Evolutionary conservation across 2,797 vertebrate species (phyloP), one percentile per base, ranked within the genome.

Genomic region (Toxotes lorentzi): DNA sequence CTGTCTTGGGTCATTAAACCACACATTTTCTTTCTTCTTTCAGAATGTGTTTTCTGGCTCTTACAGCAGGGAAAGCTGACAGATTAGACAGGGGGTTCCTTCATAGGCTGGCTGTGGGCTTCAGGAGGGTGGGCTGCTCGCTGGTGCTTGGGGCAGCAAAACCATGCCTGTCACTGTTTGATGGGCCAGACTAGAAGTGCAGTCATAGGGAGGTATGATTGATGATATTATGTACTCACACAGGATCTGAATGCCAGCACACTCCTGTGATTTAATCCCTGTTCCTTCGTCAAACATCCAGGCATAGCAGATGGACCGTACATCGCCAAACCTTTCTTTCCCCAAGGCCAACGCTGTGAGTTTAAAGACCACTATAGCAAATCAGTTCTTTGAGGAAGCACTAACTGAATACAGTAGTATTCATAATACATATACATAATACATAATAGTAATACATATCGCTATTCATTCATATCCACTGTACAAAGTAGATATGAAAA

Each of bases 171-270:
- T 94, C 92, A 92, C 64, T 14, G 73, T 77, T 85, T 93, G 93
- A 94, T 82, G 87, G 87, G 85, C 88, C 86, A 86, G 84, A 89
- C 79, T 89, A 86, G 87, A 77, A 88, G 81, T 80, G 89, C 81
- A 85, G 87, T 91, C 86, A 79, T 43, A 83, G 73, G 63, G 43
- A 86, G 88, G 64, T 72, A 89, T 95, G 94, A 95, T 94, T 93
- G 94, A 94, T 95, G 94, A 94, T 91, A 92, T 93, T 94, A 94
- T 89, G 91, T 86, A 90, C 91, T 90, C 87, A 79, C 67, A 54
- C 70, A 82, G 78, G 91, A 92, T 90, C 90, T 88, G 92, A 94
- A 94, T 92, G 91, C 89, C 90, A 89, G 88, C 70, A 77, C 91
- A 86, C 79, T 90, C 81, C 83, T 82, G 90, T 90, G 91, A 92